Base-by-base conservation (phyloP, 2,888 invertebrate species). In the Philaethria dido region DNA sequence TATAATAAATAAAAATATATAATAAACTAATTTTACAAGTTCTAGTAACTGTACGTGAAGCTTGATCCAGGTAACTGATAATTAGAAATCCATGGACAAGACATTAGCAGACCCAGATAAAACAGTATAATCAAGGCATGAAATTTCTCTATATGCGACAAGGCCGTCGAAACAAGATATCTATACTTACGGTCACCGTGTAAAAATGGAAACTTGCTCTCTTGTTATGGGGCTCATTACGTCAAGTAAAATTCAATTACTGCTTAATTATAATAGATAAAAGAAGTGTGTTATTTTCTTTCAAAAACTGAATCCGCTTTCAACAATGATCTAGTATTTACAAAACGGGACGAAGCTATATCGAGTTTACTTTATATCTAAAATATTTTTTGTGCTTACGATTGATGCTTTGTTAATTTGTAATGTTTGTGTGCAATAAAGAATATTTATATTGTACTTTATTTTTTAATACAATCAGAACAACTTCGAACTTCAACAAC, bases 191-290 rank as follows among this genome's bases (percentile, higher is more conserved):
- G 59, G 63, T 61, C 16, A 47, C 25, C 60, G 48, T 60, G 42
- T 70, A 48, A 61, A 74, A 66, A 72, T 66, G 74, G 74, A 69
- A 72, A 72, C 74, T 70, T 66, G 74, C 48, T 55, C 42, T 45
- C 62, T 59, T 36, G 39, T 62, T 66, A 73, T 70, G 74, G 72
- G 48, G 50, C 52, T 71, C 67, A 67, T 68, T 69, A 55, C 69
- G 67, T 71, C 72, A 71, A 68, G 45, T 47, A 52, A 67, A 59
- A 70, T 66, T 70, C 62, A 66, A 55, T 70, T 61, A 44, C 65
- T 48, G 42, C 48, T 66, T 68, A 44, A 68, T 68, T 68, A 20
- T 42, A 66, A 57, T 66, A 52, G 42, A 50, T 59, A 22, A 64
- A 42, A 57, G 14, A 48, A 29, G 64, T 59, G 39, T 11, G 11